These are phyloP conservation scores for Brachyhypopomus gauderio DNA, from an alignment of 2,113 vertebrate genomes.

Conservation along the genomic window DNA sequence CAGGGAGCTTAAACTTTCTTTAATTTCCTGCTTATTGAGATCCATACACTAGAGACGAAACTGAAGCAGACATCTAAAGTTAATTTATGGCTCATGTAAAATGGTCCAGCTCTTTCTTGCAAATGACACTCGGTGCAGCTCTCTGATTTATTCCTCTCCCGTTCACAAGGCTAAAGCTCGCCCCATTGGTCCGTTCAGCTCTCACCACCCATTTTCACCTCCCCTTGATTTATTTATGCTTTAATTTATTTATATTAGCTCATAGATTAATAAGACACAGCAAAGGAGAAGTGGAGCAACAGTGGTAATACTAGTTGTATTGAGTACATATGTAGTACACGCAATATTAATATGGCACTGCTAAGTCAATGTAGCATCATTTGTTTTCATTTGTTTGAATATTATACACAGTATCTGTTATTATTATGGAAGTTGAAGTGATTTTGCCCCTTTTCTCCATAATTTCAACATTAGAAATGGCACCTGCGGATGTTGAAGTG, in stretches of 20 bases:
- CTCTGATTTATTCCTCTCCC: constrained; percentile 62
- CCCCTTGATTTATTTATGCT: background rate
- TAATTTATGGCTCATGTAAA: constrained; percentile 68
- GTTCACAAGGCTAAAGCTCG: constrained; percentile 26
- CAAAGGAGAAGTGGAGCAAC: too few species aligned
- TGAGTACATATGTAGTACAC: background rate
- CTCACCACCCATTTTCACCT: constrained; percentile 57
- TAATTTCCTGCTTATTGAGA: constrained; percentile 63
- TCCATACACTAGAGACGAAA: constrained; percentile 38
- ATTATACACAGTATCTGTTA: background rate
- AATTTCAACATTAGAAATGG: background rate
- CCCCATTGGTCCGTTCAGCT: constrained; percentile 44
- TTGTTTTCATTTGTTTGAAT: background rate
- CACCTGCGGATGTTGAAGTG: constrained; percentile 7
- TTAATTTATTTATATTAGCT: background rate
- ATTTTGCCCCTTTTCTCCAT: background rate
- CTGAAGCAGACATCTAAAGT: constrained; percentile 55
- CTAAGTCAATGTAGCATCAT: too few species aligned
- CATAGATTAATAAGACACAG: background rate
- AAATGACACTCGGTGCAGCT: constrained; percentile 54
- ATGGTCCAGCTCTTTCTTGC: constrained; percentile 47
- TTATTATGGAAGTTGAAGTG: background rate
- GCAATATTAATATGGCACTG: background rate
- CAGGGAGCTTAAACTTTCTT: constrained; percentile 53
- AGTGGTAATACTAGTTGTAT: background rate